These are phyloP conservation scores for Helleia helle DNA, from an alignment of 2,888 invertebrate genomes.

Conservation along the genomic window DNA sequence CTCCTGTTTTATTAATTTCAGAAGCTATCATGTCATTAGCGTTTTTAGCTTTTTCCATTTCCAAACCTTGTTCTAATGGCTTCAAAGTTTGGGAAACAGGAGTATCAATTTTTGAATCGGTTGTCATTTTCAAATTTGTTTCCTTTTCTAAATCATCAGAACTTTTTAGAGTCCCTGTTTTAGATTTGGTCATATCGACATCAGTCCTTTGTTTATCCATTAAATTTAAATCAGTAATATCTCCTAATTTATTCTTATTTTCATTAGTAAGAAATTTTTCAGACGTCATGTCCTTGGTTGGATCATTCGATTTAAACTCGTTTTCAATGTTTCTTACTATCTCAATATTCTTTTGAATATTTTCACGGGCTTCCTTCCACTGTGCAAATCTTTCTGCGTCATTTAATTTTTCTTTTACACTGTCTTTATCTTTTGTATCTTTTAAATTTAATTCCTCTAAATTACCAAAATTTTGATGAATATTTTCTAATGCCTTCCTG, in stretches of 20 bases:
- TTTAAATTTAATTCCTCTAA: conserved; percentile 38
- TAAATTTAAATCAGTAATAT: no score
- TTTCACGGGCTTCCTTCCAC: conserved; percentile 50
- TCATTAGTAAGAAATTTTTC: neutral
- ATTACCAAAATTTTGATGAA: conserved; percentile 41
- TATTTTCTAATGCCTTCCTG: conserved; percentile 43
- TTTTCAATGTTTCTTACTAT: conserved; percentile 51
- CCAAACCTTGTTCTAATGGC: no score
- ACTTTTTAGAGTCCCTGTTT: neutral
- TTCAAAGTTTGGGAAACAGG: neutral
- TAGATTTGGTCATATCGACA: neutral
- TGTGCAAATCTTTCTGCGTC: conserved; percentile 44
- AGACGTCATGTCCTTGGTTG: neutral
- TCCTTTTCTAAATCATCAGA: neutral
- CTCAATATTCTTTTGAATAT: conserved; percentile 43
- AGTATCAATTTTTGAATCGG: neutral
- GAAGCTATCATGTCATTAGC: neutral
- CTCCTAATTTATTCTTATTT: neutral
- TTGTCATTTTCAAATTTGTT: neutral
- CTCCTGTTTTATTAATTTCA: neutral
- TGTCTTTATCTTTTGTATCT: conserved; percentile 28
- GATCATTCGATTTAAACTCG: conserved; percentile 31
- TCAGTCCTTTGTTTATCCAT: neutral
- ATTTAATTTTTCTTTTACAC: conserved; percentile 26
- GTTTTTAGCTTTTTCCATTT: no score